Base-by-base conservation (phyloP, 2,797 vertebrate genomes). In the Adelosebastes latens region DNA sequence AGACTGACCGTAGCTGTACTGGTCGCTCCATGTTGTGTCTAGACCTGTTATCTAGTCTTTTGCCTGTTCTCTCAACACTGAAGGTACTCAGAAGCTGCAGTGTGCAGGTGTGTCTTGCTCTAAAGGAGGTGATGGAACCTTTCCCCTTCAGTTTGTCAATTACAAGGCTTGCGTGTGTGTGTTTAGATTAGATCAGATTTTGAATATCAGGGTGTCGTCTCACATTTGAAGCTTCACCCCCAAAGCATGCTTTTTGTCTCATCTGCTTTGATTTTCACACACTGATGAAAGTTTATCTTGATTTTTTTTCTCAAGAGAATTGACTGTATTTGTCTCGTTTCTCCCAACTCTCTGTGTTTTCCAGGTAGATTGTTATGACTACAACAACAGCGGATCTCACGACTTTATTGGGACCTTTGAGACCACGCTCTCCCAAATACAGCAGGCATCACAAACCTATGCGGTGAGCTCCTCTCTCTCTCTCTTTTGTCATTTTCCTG, bases 331-430 rank as follows among this genome's bases (percentile, higher is more conserved):
- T 56, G 13, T 77, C 67, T 36, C 32, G 18, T 58, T 64, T 72
- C 10, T 77, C 53, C 20, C 4, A 8, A 29, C 39, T 22, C 16
- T 6, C 1, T 82, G 24, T 73, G 46, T 80, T 32, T 31, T 90
- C 60, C 89, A 99, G 98, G 95, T 99, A 25, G 98, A 99, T 18
- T 99, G 98, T 87, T 97, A 96, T 20, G 97, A 99, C 90, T 95
- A 98, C 89, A 98, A 99, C 77, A 94, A 55, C 74, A 98, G 97
- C 42, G 98, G 98, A 2, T 98, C 97, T 56, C 98, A 99, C 46
- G 97, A 98, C 88, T 92, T 98, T 13, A 99, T 99, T 29, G 98
- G 98, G 59, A 95, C 93, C 68, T 98, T 99, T 90, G 94, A 97
- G 75, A 95, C 97, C 4, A 97, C 96, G 0, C 93, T 99, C 91